These are phyloP conservation scores for Craseonycteris thonglongyai DNA, from an alignment of 2,113 vertebrate species.

Conservation along the genomic window DNA sequence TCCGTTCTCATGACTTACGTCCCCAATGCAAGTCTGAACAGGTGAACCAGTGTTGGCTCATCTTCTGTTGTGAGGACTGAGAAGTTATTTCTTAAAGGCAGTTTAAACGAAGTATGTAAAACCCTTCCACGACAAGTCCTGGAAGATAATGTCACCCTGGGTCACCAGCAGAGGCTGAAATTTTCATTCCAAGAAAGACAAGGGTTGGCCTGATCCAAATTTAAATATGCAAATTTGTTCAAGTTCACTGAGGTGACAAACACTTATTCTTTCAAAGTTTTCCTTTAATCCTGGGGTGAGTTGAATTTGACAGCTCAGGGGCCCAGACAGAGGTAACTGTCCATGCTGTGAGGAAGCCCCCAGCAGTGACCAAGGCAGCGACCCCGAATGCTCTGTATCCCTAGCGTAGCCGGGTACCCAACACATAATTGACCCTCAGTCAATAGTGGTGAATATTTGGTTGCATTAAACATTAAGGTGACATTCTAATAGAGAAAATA, in stretches of 20 bases:
- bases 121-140: neutral
- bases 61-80: neutral
- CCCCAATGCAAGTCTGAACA: neutral
- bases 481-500: neutral
- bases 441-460: neutral
- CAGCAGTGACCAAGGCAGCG: neutral
- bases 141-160: neutral
- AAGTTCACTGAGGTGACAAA: neutral
- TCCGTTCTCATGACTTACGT: neutral
- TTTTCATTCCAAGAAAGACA: neutral
- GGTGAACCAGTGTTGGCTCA: neutral
- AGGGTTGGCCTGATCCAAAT: neutral
- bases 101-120: neutral
- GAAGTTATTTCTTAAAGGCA: neutral
- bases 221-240: neutral
- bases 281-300: neutral
- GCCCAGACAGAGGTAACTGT: neutral
- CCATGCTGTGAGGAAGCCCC: neutral
- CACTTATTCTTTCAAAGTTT: neutral
- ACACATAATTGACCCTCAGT: neutral
- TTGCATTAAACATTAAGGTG: neutral
- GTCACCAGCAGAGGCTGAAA: neutral
- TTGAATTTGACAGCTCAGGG: neutral
- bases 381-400: accelerated
- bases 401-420: too few species aligned